Evolutionary conservation across 2,113 vertebrate genomes (phyloP).

Genomic region (Myrmophylax atrothorax): DNA sequence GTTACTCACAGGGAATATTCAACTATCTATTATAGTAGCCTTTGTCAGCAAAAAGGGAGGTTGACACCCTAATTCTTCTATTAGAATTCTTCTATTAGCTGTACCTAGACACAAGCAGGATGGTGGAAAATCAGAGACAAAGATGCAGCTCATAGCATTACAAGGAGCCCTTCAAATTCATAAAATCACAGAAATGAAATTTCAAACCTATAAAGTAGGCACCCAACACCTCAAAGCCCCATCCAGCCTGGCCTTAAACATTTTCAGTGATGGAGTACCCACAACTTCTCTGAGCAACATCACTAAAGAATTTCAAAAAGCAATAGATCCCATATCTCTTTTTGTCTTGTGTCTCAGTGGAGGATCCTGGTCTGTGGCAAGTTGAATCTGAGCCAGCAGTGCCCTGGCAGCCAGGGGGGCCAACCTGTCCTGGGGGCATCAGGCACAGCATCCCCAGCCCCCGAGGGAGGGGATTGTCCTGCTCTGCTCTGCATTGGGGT

Average conservation of each 20-base stretch:
- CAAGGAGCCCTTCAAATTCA: not conserved
- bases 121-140: not conserved
- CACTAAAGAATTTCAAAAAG: not conserved
- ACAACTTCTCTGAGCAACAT: not conserved
- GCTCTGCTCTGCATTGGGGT: not conserved
- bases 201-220: not conserved
- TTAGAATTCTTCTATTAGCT: not conserved
- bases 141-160: not conserved
- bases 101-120: not conserved
- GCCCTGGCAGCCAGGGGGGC: not conserved
- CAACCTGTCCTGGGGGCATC: not conserved
- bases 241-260: not conserved
- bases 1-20: not conserved
- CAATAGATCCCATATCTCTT: not conserved
- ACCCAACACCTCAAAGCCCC: not conserved
- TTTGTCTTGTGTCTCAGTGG: not conserved
- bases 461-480: not conserved
- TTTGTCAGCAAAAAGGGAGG: conserved; percentile 3
- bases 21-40: not conserved
- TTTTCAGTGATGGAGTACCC: not conserved
- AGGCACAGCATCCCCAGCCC: rapidly evolving
- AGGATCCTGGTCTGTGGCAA: rapidly evolving
- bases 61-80: not conserved
- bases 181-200: not conserved
- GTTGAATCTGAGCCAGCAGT: not conserved